phyloP scores from a whole-genome alignment of 2,113 vertebrate species.

The Epinephelus lanceolatus region DNA sequence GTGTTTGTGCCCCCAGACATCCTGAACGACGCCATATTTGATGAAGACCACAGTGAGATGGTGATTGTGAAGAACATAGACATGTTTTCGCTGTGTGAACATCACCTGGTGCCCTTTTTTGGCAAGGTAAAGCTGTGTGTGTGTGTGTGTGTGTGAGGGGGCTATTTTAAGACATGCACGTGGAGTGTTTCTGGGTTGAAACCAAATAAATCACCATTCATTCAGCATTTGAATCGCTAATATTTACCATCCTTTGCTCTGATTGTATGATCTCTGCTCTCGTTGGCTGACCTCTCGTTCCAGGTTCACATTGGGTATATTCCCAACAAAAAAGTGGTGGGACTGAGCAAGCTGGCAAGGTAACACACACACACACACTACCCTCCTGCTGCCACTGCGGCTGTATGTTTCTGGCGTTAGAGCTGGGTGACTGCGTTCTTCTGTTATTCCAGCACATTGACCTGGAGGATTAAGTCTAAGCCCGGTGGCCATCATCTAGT shows the following conservation, averaged over 20 bases:
- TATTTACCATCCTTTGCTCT: slow-evolving; percentile 7
- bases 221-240: neutral
- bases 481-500: slow-evolving; percentile 70
- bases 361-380: slow-evolving; percentile 55
- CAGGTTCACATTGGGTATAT: slow-evolving; percentile 87
- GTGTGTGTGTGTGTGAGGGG: neutral
- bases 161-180: neutral
- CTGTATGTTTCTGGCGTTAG: slow-evolving; percentile 66
- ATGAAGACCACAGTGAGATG: slow-evolving; percentile 87
- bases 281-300: slow-evolving; percentile 10
- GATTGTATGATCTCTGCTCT: slow-evolving; percentile 8
- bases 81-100: slow-evolving; percentile 86
- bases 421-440: slow-evolving; percentile 78
- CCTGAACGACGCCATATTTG: slow-evolving; percentile 86
- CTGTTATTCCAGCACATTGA: slow-evolving; percentile 83
- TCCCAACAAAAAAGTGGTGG: slow-evolving; percentile 86
- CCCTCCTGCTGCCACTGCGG: slow-evolving; percentile 30
- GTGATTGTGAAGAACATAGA: slow-evolving; percentile 87
- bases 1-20: slow-evolving; percentile 71
- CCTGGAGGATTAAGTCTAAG: slow-evolving; percentile 83
- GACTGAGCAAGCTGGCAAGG: slow-evolving; percentile 85
- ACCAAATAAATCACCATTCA: neutral
- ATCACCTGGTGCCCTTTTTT: slow-evolving; percentile 87
- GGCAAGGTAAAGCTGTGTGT: slow-evolving; percentile 76
- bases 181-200: neutral